Conservation (phyloP, 2,888 invertebrate species). For the Apamea monoglypha region DNA sequence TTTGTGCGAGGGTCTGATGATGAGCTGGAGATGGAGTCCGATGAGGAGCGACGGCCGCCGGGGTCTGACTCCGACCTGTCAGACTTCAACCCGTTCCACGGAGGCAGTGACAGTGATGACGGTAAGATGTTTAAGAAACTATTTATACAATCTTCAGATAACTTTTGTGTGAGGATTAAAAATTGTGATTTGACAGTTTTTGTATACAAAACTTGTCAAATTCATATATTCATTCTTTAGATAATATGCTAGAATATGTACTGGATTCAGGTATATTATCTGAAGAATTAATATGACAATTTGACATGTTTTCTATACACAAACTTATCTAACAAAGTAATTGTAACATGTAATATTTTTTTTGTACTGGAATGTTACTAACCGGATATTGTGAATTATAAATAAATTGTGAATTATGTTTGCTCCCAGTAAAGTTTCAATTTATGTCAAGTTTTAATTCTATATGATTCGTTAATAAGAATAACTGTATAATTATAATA, state of each 20-base stretch:
- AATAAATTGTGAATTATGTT: neutral
- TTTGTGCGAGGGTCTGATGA: slow-evolving; percentile 92
- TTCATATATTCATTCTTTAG: neutral
- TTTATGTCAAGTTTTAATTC: neutral
- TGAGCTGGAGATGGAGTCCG: slow-evolving; percentile 83
- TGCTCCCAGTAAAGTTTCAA: neutral
- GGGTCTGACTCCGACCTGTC: slow-evolving; percentile 88
- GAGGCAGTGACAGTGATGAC: slow-evolving; percentile 95
- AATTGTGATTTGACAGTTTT: neutral
- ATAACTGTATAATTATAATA: neutral
- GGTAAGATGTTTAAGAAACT: slow-evolving; percentile 80
- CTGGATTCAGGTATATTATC: no score
- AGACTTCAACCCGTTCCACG: slow-evolving; percentile 97
- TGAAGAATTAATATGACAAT: no score
- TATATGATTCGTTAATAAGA: neutral
- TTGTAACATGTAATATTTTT: neutral
- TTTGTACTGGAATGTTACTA: neutral
- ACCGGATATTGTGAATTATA: neutral
- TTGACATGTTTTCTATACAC: no score
- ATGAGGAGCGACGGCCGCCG: slow-evolving; percentile 69
- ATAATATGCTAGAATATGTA: neutral
- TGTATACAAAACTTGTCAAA: neutral
- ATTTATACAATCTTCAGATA: neutral
- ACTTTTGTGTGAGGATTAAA: neutral
- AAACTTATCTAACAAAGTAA: neutral